Base-by-base conservation (phyloP, 2,113 vertebrate species). In the Caranx ignobilis region DNA sequence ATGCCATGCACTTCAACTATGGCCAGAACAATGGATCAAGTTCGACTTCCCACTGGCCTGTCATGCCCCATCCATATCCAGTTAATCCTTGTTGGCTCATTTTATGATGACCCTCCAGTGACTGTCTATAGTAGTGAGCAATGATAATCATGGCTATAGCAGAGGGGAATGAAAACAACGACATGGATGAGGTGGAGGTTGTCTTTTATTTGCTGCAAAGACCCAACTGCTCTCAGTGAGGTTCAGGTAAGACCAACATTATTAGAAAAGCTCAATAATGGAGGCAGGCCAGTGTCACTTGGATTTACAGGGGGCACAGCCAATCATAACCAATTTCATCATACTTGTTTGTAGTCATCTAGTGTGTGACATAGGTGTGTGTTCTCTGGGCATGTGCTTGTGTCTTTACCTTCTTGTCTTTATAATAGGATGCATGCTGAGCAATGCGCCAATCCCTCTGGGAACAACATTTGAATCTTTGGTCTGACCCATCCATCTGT, bases 201-300 rank as follows among this genome's bases (percentile, higher is more conserved):
- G 81, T 87, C 80, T 89, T 90, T 93, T 89, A 92, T 94, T 93
- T 90, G 83, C 89, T 81, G 85, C 35, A 31, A 84, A 89, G 87
- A 91, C 87, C 90, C 11, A 57, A 80, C 79, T 87, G 85, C 87
- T 88, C 91, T 87, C 86, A 89, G 87, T 91, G 92, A 91, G 83
- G 86, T 79, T 77, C 81, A 75, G 89, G 91, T 93, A 94, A 94
- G 85, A 92, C 90, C 83, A 62, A 63, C 84, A 77, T 93, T 95
- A 95, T 94, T 93, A 92, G 91, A 93, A 90, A 91, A 92, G 76
- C 87, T 86, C 87, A 88, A 75, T 88, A 83, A 89, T 26, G 47
- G 85, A 86, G 54, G 75, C 35, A 70, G 82, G 61, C 55, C 72
- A 48, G 69, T 88, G 87, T 87, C 88, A 82, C 87, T 59, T 50